Base-by-base conservation (phyloP, 2,113 vertebrate genomes). In the Recurvirostra avosetta region DNA sequence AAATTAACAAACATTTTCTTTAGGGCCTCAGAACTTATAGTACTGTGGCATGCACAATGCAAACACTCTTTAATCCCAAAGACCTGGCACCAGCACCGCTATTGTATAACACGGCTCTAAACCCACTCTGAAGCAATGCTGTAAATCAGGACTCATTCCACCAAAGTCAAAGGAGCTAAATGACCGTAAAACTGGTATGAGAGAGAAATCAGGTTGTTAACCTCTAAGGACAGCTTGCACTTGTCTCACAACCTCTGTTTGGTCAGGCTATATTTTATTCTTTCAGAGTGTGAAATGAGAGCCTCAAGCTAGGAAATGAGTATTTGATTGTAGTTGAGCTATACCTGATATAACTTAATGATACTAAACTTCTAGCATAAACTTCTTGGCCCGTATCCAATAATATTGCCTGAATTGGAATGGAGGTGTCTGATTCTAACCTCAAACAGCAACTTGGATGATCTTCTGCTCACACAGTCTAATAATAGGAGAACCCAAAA, bases 81-180 rank as follows among this genome's bases (percentile, higher is more conserved):
- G 88, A 62, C 32, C 62, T 45, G 71, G 62, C 72, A 92, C 86
- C 82, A 92, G 88, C 59, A 45, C 8, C 59, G 63, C 88, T 71
- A 67, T 91, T 96, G 88, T 95, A 40, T 20, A 58, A 52, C 34
- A 67, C n/a, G 50, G 72, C 50, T 75, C 92, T 63, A 89, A 84
- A 87, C 56, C 21, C 3, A 3, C 61, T 68, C 89, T 32, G 58
- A 81, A 87, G 87, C 56, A 43, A 16, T 52, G 87, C 9, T 90
- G 87, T 97, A 96, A 96, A 97, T 95, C 91, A 96, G 65, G 68
- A 88, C 52, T 87, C 80, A n/a, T 74, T 96, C 87, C 92, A 61
- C 76, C 25, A 36, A 81, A 96, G 93, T 81, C 87, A 96, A 52
- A 81, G 89, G 86, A 87, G 61, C 76, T 90, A 91, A 96, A 84